Percentiles rank a stretch among this genome's conserved stretches.
These are phyloP conservation scores for Malurus alboscapulatus DNA, from an alignment of 2,113 vertebrate species.

Conservation along the genomic window DNA sequence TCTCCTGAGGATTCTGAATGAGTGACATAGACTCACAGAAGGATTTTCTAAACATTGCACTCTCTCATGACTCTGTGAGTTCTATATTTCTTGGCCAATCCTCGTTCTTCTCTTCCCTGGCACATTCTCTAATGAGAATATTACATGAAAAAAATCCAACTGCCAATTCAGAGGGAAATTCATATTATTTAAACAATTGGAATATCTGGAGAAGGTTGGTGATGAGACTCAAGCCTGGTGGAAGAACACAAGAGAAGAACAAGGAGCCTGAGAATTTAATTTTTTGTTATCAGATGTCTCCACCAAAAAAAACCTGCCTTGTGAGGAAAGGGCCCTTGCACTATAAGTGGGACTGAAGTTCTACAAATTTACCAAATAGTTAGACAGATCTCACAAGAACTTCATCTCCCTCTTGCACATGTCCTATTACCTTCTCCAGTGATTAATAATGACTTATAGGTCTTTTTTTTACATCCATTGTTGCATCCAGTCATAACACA, in stretches of 20 bases:
- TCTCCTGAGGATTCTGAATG: neutral
- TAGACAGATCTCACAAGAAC: neutral
- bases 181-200: neutral
- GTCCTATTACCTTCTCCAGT: neutral
- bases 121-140: neutral
- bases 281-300: neutral
- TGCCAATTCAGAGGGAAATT: neutral
- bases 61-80: neutral
- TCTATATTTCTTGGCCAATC: neutral
- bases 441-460: rapidly evolving
- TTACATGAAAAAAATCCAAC: neutral
- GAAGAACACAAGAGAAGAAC: neutral
- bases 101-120: neutral
- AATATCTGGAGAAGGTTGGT: neutral
- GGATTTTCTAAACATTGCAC: neutral
- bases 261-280: neutral
- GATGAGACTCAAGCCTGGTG: neutral
- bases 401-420: neutral
- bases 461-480: neutral
- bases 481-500: neutral
- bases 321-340: neutral
- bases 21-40: neutral
- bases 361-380: neutral
- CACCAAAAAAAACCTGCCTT: neutral
- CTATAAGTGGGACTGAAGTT: neutral